Evolutionary conservation across 2,888 invertebrate genomes (phyloP), one percentile per base, ranked within the genome.

Genomic region (Incurvaria masculella): DNA sequence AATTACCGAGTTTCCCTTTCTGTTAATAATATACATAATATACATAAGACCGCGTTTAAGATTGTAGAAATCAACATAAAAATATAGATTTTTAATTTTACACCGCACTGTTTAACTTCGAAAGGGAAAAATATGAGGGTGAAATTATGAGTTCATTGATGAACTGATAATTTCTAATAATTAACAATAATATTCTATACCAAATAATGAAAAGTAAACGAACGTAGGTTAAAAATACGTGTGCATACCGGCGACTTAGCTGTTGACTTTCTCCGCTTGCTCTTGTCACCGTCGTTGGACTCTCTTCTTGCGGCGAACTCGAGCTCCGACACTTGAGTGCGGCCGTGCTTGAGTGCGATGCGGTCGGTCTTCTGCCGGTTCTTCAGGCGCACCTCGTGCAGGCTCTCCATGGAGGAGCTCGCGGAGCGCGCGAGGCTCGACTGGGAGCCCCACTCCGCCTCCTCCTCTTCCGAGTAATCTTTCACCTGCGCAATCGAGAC

Each of bases 381-480:
- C 55, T 78, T 79, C 52, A 78, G 73, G 18, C 79, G 66, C 1
- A 79, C 74, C 57, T 79, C 79, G 40, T 79, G 76, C 4, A 79
- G 59, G 55, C 79, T 79, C 54, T 79, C 79, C 79, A 79, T 79
- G 0, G 79, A 79, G 19, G 79, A 79, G 57, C 79, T 79, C n/a
- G 76, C 73, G 33, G 79, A 79, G 56, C 75, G 66, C 50, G 74
- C 70, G 18, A 79, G 63, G 43, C 49, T 55, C 2, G 52, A 43
- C 23, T 49, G 51, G 4, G 43, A 44, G 21, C 61, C 59, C 68
- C 73, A 79, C 52, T 80, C 80, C 8, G 63, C 61, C 50, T 80
- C 80, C 42, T 76, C 74, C 53, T 81, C 82, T 50, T 85, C 84
- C 21, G 81, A 81, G 58, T 79, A 75, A 2, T 73, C 65, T 64